Base-by-base conservation (phyloP, 2,113 vertebrate genomes). In the Rhodinocichla rosea region DNA sequence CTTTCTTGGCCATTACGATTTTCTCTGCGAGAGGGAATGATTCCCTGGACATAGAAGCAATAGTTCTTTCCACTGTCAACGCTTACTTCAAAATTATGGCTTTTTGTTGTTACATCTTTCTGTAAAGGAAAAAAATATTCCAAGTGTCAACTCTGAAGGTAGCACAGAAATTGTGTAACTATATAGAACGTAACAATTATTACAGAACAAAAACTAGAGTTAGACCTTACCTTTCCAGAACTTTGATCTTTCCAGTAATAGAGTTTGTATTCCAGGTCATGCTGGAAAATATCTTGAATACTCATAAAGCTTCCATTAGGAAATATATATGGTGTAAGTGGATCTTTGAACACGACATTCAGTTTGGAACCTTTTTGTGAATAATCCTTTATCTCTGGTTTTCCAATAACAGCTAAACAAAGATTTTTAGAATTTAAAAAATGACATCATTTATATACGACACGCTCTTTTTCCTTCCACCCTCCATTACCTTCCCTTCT, bases 1-100 rank as follows among this genome's bases (percentile, higher is more conserved):
- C 99, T 99, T 52, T 98, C 59, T 68, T 97, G 97, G 32, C 99
- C 98, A 23, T 77, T 89, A 27, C 97, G 98, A 62, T 98, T 98
- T 18, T n/a, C 35, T 18, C 4, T 62, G 49, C 98, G 98, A 59
- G 97, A 98, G 9, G 92, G 91, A 76, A 99, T 90, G 68, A 39
- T 74, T 52, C 97, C 99, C 87, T 99, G 98, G 5, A 99, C 80
- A 13, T 22, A 97, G 95, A 99, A 99, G 95, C 99, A 99, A 89
- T 99, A 99, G 90, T 95, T 98, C 81, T 96, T 91, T 5, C 95
- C 98, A 64, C 49, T 84, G 42, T 99, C 99, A 94, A 99, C 71
- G 0, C 57, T 91, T 71, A 99, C 9, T 80, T 97, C 95, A 69
- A 99, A 98, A 28, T 11, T 18, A 28, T 93, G 97, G 37, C 81